Base-by-base conservation (phyloP, 23 tunicate species). In the Styela plicata region DNA sequence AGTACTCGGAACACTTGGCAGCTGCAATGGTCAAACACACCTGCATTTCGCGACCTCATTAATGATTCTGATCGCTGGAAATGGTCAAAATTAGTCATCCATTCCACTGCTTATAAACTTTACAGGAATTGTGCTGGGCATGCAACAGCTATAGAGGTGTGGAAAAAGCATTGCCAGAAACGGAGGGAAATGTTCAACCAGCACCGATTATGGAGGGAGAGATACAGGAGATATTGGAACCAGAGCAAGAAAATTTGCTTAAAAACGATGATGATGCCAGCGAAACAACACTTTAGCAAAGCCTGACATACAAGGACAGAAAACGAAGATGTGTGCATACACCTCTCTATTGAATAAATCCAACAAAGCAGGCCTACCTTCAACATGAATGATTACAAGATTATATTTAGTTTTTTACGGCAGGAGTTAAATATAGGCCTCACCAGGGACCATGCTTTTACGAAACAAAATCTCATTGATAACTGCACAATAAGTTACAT, bases 51-150 rank as follows among this genome's bases (percentile, higher is more conserved):
- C n/a, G n/a, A n/a, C 21, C 24, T 1, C 26, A 69, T 24, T 69
- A 69, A 26, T 19, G 74, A 20, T 24, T 22, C 19, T 0, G 31
- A 69, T 25, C 26, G 20, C 29, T 21, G 26, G 31, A 69, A 25
- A 26, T 69, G 20, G 20, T 61, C 20, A 19, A 19, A 21, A 19
- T 19, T 21, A 19, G 19, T 61, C 19, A 19, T 61, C 21, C 64
- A 19, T 19, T 61, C 19, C 19, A 19, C 64, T 19, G 21, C 64
- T 19, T 61, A 19, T 19, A 61, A 61, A 19, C 24, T 69, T 19
- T 33, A 25, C 31, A 76, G 81, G 81, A 76, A 76, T 20, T 52
- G 66, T 76, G 81, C 26, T 76, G 81, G 81, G 81, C 81, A 33
- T 76, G 81, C 64, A 53, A 76, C 64, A 76, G 66, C 0, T 28